Base-by-base conservation (phyloP, 2,888 invertebrate species). In the Herminia tarsipennalis region DNA sequence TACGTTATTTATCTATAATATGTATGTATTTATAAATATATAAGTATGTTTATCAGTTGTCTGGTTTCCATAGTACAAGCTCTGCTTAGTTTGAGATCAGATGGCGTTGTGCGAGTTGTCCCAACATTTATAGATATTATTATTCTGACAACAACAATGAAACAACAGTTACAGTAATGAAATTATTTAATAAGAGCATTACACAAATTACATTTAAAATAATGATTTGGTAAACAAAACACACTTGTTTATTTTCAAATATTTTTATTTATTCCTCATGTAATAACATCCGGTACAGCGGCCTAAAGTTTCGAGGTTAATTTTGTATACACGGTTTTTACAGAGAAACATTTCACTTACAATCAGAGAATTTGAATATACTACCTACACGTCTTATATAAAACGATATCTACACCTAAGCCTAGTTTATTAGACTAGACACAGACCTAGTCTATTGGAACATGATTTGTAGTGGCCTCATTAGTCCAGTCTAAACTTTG, bases 331-430 rank as follows among this genome's bases (percentile, higher is more conserved):
- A 78, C 73, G 73, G 69, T 76, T 67, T 66, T 78, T 80, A 78
- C 78, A 81, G 70, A 81, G 72, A 76, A 72, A 76, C 64, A 57
- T 64, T 73, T 78, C 66, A 69, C 78, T 77, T 74, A 68, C 71
- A 56, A 56, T 53, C 56, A 78, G 73, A 81, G 68, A 83, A 89
- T 88, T 88, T 86, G 81, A 88, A 85, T 86, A 88, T 79, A 73
- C 88, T 88, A 89, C 73, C 89, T 88, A 89, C 88, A 77, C 66
- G 68, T 79, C 78, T 88, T 87, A 86, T 86, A 87, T 66, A 86
- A 87, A 88, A 86, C 74, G 78, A 82, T 88, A 88, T 88, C 87
- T 89, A 89, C 88, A 88, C 81, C 76, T 86, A 83, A 77, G 60
- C 73, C 80, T 83, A 84, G 66, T 46, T 53, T 56, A 55, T 66